These are phyloP conservation scores for Caenorhabditis brenneri DNA, from an alignment of 1,140 invertebrate species.

Conservation along the genomic window DNA sequence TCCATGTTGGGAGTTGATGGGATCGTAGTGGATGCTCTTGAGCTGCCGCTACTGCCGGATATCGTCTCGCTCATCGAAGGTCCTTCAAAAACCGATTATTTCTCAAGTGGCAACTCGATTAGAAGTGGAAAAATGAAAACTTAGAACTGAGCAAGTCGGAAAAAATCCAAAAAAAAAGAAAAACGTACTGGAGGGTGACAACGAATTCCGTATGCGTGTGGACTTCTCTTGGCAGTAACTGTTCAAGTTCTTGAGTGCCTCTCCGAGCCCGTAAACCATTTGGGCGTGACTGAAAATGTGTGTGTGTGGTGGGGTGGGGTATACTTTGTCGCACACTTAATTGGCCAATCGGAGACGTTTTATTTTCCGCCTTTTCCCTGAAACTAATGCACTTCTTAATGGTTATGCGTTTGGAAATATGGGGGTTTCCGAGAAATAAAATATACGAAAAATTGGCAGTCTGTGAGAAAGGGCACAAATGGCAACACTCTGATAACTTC, in stretches of 20 bases:
- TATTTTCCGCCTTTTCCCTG: not conserved
- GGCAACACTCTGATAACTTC: slow-evolving; percentile 4
- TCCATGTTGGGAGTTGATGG: slow-evolving; percentile 42
- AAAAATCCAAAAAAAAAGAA: not conserved
- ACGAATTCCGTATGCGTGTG: slow-evolving; percentile 41
- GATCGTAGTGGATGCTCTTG: slow-evolving; percentile 7
- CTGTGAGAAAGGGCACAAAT: not conserved
- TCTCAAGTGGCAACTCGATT: not conserved
- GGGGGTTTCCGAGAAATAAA: not conserved
- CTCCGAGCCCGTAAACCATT: slow-evolving; percentile 48
- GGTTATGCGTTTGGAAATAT: slow-evolving; percentile 4
- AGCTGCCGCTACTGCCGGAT: not conserved
- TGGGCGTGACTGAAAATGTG: not conserved
- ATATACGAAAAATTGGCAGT: no score
- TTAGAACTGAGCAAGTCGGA: not conserved
- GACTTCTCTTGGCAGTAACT: slow-evolving; percentile 32
- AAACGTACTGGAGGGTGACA: slow-evolving; percentile 44
- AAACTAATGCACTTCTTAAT: slow-evolving; percentile 9
- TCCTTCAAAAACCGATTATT: not conserved
- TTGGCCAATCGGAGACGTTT: not conserved
- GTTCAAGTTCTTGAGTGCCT: slow-evolving; percentile 49
- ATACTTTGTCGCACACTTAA: not conserved
- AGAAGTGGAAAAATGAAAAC: not conserved
- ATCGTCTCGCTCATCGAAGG: slow-evolving; percentile 14
- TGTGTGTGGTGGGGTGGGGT: not conserved